These are phyloP conservation scores for Callipepla squamata DNA, from an alignment of 2,113 vertebrate genomes.

Conservation along the genomic window DNA sequence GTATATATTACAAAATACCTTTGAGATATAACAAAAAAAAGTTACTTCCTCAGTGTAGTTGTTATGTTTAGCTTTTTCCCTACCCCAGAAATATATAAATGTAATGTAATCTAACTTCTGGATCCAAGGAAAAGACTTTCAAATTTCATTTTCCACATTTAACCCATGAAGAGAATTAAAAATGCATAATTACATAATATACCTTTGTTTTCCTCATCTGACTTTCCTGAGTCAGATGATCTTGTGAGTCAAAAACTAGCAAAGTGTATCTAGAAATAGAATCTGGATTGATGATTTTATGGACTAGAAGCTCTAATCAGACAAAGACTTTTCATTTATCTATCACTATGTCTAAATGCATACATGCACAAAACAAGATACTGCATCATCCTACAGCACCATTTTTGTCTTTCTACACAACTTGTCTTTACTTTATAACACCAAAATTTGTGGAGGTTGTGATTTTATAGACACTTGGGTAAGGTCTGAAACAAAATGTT, in stretches of 20 bases:
- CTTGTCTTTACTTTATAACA: not conserved
- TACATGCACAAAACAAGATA: not conserved
- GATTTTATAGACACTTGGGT: not conserved
- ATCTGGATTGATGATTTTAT: not conserved
- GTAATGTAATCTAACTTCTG: not conserved
- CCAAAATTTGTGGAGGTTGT: not conserved
- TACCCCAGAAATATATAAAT: not conserved
- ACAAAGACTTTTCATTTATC: not conserved
- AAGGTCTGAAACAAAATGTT: not conserved
- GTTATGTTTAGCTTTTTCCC: not conserved
- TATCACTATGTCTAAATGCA: not conserved
- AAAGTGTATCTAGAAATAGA: not conserved
- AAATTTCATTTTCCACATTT: not conserved
- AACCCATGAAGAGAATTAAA: constrained; percentile 4
- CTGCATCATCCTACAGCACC: not conserved
- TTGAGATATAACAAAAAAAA: not conserved
- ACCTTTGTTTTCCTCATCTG: constrained; percentile 27
- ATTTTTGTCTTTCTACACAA: not conserved
- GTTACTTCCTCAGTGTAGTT: not conserved
- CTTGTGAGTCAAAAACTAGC: not conserved
- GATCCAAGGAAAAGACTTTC: not conserved
- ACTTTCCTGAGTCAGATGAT: not conserved
- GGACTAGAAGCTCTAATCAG: not conserved
- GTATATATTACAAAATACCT: not conserved
- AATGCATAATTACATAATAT: not conserved